Evolutionary conservation across 2,797 vertebrate species (phyloP).

Genomic region (Scleropages formosus): DNA sequence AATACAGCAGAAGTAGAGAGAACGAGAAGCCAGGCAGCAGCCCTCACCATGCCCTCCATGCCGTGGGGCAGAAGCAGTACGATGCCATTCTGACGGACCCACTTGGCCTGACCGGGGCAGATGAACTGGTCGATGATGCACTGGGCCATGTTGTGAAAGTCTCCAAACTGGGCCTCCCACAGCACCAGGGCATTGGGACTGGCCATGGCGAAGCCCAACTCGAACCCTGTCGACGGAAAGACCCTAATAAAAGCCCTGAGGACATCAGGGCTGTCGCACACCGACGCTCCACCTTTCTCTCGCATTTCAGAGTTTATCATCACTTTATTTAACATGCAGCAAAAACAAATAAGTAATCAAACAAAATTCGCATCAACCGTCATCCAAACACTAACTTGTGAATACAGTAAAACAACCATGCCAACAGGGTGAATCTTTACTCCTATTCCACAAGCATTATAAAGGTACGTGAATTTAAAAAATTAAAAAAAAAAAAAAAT

Average conservation of each 20-base stretch:
- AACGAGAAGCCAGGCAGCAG: neutral
- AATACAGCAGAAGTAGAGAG: neutral
- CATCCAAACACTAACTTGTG: too few relatives aligned
- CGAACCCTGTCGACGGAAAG: constrained; percentile 70
- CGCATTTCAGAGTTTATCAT: too few relatives aligned
- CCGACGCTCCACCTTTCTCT: too few relatives aligned
- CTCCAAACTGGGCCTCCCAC: constrained; percentile 90
- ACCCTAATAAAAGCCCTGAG: too few relatives aligned
- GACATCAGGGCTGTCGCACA: too few relatives aligned
- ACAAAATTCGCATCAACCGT: too few relatives aligned
- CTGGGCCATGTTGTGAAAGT: constrained; percentile 87
- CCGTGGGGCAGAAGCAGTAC: constrained; percentile 85
- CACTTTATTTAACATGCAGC: too few relatives aligned
- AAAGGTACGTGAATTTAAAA: too few relatives aligned
- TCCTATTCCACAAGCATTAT: too few relatives aligned
- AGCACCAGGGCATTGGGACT: constrained; percentile 83
- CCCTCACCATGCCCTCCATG: constrained; percentile 87
- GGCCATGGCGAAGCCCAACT: constrained; percentile 86
- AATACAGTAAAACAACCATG: too few relatives aligned
- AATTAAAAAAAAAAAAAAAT: neutral
- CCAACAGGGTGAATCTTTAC: neutral
- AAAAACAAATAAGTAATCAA: too few relatives aligned
- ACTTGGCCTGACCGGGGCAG: constrained; percentile 85
- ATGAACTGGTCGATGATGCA: constrained; percentile 92
- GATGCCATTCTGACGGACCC: constrained; percentile 87